Evolutionary conservation across 2,113 vertebrate genomes (phyloP), one percentile per base, ranked within the genome.

Genomic region (Ranitomeya variabilis): DNA sequence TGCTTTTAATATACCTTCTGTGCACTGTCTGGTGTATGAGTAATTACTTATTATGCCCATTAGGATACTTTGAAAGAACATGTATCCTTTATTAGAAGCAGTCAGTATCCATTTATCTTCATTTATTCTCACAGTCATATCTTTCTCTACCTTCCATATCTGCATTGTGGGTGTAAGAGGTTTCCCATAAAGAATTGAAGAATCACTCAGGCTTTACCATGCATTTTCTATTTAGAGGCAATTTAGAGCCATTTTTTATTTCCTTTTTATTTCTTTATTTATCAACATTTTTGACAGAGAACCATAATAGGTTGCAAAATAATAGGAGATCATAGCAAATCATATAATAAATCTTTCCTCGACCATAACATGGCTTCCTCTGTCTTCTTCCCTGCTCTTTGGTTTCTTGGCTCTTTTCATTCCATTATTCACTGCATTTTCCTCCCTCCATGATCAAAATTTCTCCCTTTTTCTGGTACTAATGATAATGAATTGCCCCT

Each of bases 11-110:
- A 21, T 76, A 86, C 59, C 73, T 66, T 64, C 73, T 86, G 57
- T 18, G 57, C 15, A 45, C 85, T 64, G 85, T 86, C 73, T 86
- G 16, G 14, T 16, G 18, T 76, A 15, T 77, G 59, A 86, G 85
- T 78, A 86, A 86, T 86, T 78, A 86, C 73, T 78, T 62, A 64
- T 78, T 45, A 64, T 52, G 21, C 59, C 59, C 85, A 78, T 77
- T 86, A 77, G 13, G 55, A 66, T 23, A 76, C 71, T 78, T 78
- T 18, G 69, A 73, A n/a, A 26, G 74, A 66, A 78, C 73, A 62
- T 60, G 54, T 59, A 60, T 76, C 74, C 26, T 60, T 55, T 86
- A 86, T 62, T 76, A 73, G 21, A 73, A 37, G 18, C 19, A 45
- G 14, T 26, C 51, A 52, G 14, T 23, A 26, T 26, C 10, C 2